Evolutionary conservation across 2,888 invertebrate species (phyloP).

Genomic region (Leptopilina myrica): DNA sequence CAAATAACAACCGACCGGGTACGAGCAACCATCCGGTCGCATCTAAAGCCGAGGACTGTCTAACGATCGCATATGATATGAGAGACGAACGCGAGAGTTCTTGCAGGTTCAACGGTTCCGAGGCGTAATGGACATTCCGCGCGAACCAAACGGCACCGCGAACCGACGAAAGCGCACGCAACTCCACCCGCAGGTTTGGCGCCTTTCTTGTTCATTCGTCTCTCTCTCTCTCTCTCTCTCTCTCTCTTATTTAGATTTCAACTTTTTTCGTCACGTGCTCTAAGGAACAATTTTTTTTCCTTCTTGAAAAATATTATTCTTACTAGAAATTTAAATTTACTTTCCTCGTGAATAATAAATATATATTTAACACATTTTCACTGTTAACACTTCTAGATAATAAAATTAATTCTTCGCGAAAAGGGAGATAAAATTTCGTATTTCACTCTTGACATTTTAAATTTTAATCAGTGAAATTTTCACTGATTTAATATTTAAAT

Average conservation of each 20-base stretch:
- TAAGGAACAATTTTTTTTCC: too few species aligned
- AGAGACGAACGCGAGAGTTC: slow-evolving; percentile 59
- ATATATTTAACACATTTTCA: too few species aligned
- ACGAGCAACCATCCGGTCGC: slow-evolving; percentile 55
- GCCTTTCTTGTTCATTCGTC: slow-evolving; percentile 58
- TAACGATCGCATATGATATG: slow-evolving; percentile 44
- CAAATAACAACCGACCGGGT: slow-evolving; percentile 25
- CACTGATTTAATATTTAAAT: too few species aligned
- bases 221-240: background rate
- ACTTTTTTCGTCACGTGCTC: slow-evolving; percentile 42
- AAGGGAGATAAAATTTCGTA: too few species aligned
- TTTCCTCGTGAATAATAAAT: too few species aligned
- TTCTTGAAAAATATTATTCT: too few species aligned
- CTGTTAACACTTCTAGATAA: too few species aligned
- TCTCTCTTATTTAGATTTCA: slow-evolving; percentile 40
- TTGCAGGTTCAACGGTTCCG: slow-evolving; percentile 62
- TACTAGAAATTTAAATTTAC: too few species aligned
- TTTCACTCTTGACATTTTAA: too few species aligned
- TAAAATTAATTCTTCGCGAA: too few species aligned
- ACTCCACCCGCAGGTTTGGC: slow-evolving; percentile 57
- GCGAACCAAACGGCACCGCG: slow-evolving; percentile 48
- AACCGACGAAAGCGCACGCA: slow-evolving; percentile 33
- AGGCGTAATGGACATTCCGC: slow-evolving; percentile 63
- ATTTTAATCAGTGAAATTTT: too few species aligned
- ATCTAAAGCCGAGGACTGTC: slow-evolving; percentile 62